Evolutionary conservation across 2,113 vertebrate species (phyloP), one percentile per base, ranked within the genome.

Genomic region (Typhlomys cinereus): DNA sequence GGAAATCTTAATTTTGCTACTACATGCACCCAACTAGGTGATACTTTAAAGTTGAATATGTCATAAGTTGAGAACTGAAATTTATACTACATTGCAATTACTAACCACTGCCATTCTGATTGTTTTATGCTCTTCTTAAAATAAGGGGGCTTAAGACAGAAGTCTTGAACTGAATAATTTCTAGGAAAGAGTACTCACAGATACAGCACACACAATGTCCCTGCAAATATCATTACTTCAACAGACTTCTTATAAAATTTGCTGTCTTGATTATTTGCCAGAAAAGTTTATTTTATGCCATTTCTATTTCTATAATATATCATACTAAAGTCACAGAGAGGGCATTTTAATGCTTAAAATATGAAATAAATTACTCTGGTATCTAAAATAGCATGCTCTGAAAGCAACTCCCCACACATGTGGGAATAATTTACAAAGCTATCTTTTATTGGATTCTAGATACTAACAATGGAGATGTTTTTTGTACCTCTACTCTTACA

Each of bases 351-450:
- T 97, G 93, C 88, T 96, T 81, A 73, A 97, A 97, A 95, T 95
- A 97, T 92, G 93, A 97, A 98, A 97, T 85, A 97, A 97, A 97
- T 97, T 96, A 96, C 89, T 96, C 39, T 95, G 76, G 64, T 97
- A 97, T 96, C 96, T 97, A 96, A 97, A 97, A 97, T 95, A 97
- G 95, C 84, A 90, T 95, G 86, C 46, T 94, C 75, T 95, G 96
- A 95, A 97, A 97, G 92, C 74, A 96, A 88, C 81, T 94, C 93
- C 94, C 94, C 71, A 96, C 80, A 97, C 96, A 97, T 79, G 85
- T 97, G 97, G 96, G 66, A 97, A 92, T 91, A 90, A 97, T 98
- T 96, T 97, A 67, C 59, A 88, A 96, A 96, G 79, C 59, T 94
- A 90, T 96, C 85, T 96, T 97, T 97, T 97, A 97, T 79, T 97